phyloP scores from a whole-genome alignment of 2,797 vertebrate genomes.

The Tokudaia muenninki region DNA sequence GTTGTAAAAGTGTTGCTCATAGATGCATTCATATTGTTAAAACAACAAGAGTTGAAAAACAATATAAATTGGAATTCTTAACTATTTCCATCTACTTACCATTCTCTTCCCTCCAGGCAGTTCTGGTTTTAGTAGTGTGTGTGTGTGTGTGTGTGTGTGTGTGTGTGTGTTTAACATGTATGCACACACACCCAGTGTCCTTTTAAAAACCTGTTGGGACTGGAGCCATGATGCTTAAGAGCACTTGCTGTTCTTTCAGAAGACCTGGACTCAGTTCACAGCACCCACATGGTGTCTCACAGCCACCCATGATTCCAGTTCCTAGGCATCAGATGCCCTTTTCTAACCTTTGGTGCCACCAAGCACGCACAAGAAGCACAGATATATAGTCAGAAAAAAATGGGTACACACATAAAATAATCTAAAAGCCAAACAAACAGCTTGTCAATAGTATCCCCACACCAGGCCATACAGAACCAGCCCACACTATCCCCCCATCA shows the following conservation, averaged over 20 bases:
- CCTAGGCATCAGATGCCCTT: not conserved
- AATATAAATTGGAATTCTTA: constrained; percentile 10
- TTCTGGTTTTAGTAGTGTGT: not conserved
- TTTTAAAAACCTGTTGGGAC: not conserved
- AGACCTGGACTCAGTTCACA: not conserved
- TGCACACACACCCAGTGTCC: not conserved
- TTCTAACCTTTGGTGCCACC: not conserved
- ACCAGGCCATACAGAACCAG: not conserved
- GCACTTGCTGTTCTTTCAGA: not conserved
- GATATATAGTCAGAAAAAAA: not conserved
- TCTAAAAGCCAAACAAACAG: not conserved
- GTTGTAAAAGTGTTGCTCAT: not conserved
- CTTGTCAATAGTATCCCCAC: too few species aligned
- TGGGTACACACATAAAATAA: not conserved
- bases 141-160: not conserved
- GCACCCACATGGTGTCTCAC: not conserved
- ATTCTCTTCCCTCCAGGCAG: not conserved
- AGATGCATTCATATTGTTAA: not conserved
- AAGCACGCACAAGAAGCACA: not conserved
- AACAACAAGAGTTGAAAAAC: not conserved
- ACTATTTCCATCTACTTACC: not conserved
- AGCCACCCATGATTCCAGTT: not conserved
- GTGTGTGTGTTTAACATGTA: not conserved
- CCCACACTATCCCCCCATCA: not conserved
- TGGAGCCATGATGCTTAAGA: not conserved